phyloP scores from a whole-genome alignment of 2,888 invertebrate genomes.

The Napeogenes inachia region DNA sequence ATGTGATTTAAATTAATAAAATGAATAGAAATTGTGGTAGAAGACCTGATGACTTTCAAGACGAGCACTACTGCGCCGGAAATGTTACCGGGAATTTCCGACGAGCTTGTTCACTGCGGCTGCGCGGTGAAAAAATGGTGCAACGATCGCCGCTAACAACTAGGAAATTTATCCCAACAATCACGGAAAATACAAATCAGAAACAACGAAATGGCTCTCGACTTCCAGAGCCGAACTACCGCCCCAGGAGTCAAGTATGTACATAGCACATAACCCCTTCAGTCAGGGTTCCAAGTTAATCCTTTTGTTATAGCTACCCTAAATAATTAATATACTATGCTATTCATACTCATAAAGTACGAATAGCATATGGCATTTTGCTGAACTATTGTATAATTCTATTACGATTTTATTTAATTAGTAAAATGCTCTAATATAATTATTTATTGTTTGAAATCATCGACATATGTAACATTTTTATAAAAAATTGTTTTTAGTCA shows the following conservation, averaged over 20 bases:
- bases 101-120: constrained; percentile 81
- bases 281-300: neutral
- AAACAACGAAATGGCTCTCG: constrained; percentile 68
- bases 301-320: constrained; percentile 19
- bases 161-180: constrained; percentile 77
- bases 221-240: constrained; percentile 66
- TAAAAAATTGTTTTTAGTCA: constrained; percentile 55
- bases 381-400: neutral
- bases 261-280: constrained; percentile 4
- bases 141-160: constrained; percentile 73
- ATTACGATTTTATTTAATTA: constrained; percentile 8
- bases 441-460: neutral
- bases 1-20: constrained; percentile 64
- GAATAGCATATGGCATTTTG: neutral
- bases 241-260: constrained; percentile 79
- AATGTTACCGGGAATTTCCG: constrained; percentile 77
- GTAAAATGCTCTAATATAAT: neutral
- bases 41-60: constrained; percentile 66
- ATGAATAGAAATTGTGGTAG: constrained; percentile 67
- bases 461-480: constrained; percentile 7
- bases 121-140: constrained; percentile 81
- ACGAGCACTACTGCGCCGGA: constrained; percentile 73
- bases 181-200: constrained; percentile 79
- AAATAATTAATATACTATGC: too few relatives aligned
- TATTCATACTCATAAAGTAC: neutral